Base-by-base conservation (phyloP, 1,140 invertebrate genomes). In the Drusus annulatus region DNA sequence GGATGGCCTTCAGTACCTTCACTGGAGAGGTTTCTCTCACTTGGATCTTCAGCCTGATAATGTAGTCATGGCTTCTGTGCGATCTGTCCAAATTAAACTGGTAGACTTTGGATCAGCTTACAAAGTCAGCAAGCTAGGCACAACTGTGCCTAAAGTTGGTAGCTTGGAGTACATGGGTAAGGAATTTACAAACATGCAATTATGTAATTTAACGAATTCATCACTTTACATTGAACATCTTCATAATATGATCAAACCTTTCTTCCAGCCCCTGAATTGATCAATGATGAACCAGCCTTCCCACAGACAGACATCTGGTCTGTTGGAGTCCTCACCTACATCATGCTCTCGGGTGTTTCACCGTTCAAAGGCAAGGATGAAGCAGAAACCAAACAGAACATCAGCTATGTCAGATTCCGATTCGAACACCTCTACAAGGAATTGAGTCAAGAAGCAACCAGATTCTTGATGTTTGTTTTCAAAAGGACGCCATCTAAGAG, bases 281-380 rank as follows among this genome's bases (percentile, higher is more conserved):
- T 99, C 28, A 93, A 93, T 85, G 96, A 97, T 84, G 94, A 96
- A 87, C 92, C 93, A 16, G 94, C 96, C 6, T 95, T 93, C 86
- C 95, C 95, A 3, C 95, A 98, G 86, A 96, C 96, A 28, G 98
- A 99, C 88, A 95, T 99, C 83, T 99, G 98, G 98, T 95, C 95
- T 65, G 91, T 99, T 23, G 98, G 97, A 23, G 96, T 98, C 5
- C 89, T 99, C 0, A 92, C 96, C 1, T 99, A 99, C 89, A 91
- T 98, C n/a, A 90, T 99, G 86, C 88, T 99, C 45, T 98, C 97
- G 15, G 98, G 98, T 10, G 93, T 93, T 10, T 96, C 98, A 50
- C 97, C 98, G 45, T 99, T 99, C 93, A 90, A 92, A 65, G 97
- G 96, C 5, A 91, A 91, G 23, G 94, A 94, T 82, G 93, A 95